A percentile compares a stretch with the other conserved stretches of the same genome.
Conservation (phyloP, 2,113 vertebrate genomes). For the Toxotes jaculatrix region DNA sequence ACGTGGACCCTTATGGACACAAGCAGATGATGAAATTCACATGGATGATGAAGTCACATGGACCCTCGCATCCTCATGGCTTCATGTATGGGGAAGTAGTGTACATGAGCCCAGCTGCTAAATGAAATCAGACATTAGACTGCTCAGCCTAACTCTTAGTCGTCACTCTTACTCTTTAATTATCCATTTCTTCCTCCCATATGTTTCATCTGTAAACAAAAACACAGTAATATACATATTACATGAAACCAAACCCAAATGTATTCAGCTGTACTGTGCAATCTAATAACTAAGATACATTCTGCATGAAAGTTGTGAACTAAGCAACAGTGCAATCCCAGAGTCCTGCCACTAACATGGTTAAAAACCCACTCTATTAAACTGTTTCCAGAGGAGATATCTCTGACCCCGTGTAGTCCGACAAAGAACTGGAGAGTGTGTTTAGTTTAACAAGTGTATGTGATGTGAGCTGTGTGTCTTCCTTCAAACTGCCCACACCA, state of each 20-base stretch:
- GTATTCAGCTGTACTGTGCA: not conserved
- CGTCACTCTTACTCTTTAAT: no score
- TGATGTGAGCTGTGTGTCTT: constrained; percentile 44
- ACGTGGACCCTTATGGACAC: no score
- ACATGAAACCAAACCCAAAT: no score
- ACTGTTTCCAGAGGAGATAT: constrained; percentile 9
- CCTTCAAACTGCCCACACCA: not conserved
- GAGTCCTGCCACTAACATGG: not conserved
- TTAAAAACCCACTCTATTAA: not conserved
- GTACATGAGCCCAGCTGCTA: no score
- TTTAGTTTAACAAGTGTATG: constrained; percentile 57
- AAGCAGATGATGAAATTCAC: no score
- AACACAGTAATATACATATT: not conserved
- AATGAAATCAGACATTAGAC: no score
- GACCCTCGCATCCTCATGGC: no score
- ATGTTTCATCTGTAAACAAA: not conserved
- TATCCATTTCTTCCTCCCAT: not conserved
- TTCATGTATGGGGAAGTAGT: no score
- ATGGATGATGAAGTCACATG: no score
- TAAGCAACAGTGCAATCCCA: no score
- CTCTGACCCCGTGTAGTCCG: constrained; percentile 40
- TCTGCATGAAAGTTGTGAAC: no score
- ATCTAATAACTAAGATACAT: no score
- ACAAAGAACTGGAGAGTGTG: constrained; percentile 23
- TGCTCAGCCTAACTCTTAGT: not conserved